phyloP scores from a whole-genome alignment of 2,888 invertebrate genomes.

The Keiferia lycopersicella region DNA sequence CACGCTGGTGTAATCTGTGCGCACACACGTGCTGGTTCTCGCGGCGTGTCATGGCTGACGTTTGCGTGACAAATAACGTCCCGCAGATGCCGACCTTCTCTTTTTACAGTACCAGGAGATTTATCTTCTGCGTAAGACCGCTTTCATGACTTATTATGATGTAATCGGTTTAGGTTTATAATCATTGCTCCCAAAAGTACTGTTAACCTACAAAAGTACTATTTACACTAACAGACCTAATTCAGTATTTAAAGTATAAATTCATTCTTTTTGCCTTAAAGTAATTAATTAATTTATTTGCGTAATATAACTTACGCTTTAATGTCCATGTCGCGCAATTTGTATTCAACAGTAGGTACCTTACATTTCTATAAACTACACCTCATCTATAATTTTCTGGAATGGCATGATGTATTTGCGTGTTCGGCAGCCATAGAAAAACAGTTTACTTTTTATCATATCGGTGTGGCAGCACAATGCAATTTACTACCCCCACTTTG shows the following conservation, averaged over 20 bases:
- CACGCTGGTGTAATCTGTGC: not conserved
- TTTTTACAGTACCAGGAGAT: slow-evolving; percentile 12
- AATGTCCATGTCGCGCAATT: no score
- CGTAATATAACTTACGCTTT: no score
- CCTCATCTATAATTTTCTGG: not conserved
- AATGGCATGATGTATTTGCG: slow-evolving; percentile 39
- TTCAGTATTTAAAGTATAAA: no score
- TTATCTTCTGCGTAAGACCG: slow-evolving; percentile 13
- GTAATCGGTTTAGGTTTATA: no score
- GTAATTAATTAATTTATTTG: no score
- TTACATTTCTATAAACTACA: not conserved
- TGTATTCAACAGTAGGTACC: no score
- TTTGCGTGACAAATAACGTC: slow-evolving; percentile 25
- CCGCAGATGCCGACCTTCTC: not conserved
- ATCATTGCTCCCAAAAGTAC: no score
- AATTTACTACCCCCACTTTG: slow-evolving; percentile 58
- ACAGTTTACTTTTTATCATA: slow-evolving; percentile 47
- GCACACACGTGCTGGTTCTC: slow-evolving; percentile 24
- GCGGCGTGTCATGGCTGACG: slow-evolving; percentile 7
- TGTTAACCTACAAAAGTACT: no score
- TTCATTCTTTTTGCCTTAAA: no score
- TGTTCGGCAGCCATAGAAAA: slow-evolving; percentile 48
- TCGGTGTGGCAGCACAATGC: slow-evolving; percentile 43
- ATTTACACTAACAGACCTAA: no score
- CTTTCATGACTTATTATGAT: no score